Evolutionary conservation across 2,797 vertebrate species (phyloP), one percentile per base, ranked within the genome.

Genomic region (Yasuhikotakia modesta): DNA sequence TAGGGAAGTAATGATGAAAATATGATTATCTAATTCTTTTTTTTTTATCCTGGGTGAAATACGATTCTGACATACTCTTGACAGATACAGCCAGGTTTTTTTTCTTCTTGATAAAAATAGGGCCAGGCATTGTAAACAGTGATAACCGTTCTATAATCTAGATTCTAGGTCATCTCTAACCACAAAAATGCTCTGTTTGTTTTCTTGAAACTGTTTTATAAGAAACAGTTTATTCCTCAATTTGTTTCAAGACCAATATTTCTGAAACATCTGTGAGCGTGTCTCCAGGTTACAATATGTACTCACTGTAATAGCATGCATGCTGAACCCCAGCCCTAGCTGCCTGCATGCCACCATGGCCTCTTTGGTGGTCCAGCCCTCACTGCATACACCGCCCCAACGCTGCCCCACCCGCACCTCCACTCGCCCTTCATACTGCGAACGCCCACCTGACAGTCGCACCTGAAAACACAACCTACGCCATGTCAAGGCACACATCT

Each of bases 311-410:
- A 96, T 87, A 0, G 95, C 96, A 21, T 96, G 95, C 94, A 96
- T 91, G 87, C 95, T 93, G 91, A 95, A 96, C 81, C 95, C 95
- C 71, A 96, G 91, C 88, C 95, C 94, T 79, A 96, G 94, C 93
- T 96, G 95, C 81, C 94, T 94, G 91, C 96, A 96, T 76, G 90
- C 95, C 90, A 96, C 95, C 95, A 95, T 95, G 79, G 95, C 95
- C 83, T 96, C 95, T 85, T 89, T 94, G 84, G 95, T 96, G 88
- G 91, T 95, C 95, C 95, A 97, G 87, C 94, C 94, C 68, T 94
- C 87, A 87, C 94, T 95, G 95, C 96, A 97, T 82, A 96, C 90
- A 19, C 90, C 94, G 84, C 96, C 96, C 95, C 96, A 96, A 88
- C 86, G 92, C 89, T 91, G 91, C 84, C 95, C 94, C 80, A 90